These are phyloP conservation scores for Ianthella basta DNA, from an alignment of 37 sponge, comb jelly and placozoan genomes.

Conservation along the genomic window DNA sequence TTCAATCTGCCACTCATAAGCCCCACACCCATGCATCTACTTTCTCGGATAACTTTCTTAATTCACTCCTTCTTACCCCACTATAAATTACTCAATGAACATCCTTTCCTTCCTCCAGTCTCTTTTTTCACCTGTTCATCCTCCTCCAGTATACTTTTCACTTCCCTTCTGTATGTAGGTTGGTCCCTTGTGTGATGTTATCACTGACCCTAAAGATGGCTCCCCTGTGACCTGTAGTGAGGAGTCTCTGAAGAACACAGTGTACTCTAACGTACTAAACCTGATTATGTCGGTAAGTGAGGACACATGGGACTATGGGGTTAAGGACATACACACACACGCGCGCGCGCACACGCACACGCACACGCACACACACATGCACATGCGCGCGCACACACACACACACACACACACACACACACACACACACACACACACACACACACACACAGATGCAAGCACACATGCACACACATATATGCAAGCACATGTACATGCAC, in stretches of 20 bases:
- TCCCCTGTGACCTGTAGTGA: background rate
- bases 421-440: constrained; percentile 27
- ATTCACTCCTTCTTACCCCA: too few species aligned
- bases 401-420: constrained; percentile 1
- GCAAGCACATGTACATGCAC: too few species aligned
- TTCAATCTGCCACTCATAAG: too few species aligned
- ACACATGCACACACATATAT: too few species aligned
- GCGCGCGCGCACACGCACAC: constrained; percentile 13
- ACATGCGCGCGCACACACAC: background rate
- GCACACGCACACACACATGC: constrained; percentile 19
- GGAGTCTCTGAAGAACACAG: constrained; percentile 29
- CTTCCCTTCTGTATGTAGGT: background rate
- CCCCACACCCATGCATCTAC: too few species aligned
- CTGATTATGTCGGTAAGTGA: background rate
- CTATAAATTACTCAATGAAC: too few species aligned
- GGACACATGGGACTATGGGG: background rate
- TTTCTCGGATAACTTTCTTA: too few species aligned
- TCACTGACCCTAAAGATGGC: background rate
- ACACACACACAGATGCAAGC: constrained; percentile 27
- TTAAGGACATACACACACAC: constrained; percentile 24
- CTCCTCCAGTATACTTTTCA: background rate
- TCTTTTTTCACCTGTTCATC: too few species aligned
- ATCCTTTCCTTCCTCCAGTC: too few species aligned
- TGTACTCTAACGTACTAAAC: background rate
- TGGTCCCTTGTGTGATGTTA: background rate